A percentile compares a stretch with the other conserved stretches of the same genome.
Evolutionary conservation across 2,888 invertebrate species (phyloP).

Genomic region (Stenoptilia bipunctidactyla): DNA sequence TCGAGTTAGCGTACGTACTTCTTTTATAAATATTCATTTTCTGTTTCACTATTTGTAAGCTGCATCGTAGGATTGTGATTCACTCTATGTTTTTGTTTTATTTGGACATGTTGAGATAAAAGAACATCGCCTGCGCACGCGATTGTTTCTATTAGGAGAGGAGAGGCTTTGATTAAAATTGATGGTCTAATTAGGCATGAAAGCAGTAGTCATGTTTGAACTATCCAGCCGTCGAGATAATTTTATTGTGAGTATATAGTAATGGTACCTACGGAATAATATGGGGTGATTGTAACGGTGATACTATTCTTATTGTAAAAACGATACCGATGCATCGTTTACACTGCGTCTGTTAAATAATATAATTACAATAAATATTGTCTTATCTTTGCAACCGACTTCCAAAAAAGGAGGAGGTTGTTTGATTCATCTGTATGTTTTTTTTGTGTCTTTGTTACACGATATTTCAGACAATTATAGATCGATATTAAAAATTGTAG

Average conservation of each 20-base stretch:
- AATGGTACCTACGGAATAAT: constrained; percentile 29
- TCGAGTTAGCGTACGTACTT: neutral
- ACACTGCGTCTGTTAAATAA: too few relatives aligned
- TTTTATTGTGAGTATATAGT: constrained; percentile 27
- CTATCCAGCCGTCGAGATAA: constrained; percentile 20
- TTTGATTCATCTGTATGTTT: too few relatives aligned
- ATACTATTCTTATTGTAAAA: constrained; percentile 7
- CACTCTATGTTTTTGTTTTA: neutral
- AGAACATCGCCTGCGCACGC: neutral
- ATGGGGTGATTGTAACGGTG: constrained; percentile 23
- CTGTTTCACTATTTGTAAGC: neutral
- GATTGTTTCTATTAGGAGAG: too few relatives aligned
- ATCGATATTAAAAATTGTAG: too few relatives aligned
- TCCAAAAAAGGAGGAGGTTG: too few relatives aligned
- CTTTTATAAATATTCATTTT: neutral
- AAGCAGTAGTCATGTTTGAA: constrained; percentile 16
- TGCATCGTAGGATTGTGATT: neutral
- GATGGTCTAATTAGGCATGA: constrained; percentile 17
- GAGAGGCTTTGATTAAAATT: neutral
- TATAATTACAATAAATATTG: too few relatives aligned
- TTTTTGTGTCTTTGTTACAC: too few relatives aligned
- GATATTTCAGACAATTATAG: too few relatives aligned
- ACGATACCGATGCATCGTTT: neutral
- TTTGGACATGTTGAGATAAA: neutral
- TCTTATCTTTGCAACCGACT: too few relatives aligned